Percentiles rank a stretch among this genome's conserved stretches.
Conservation (phyloP, 1,140 invertebrate species). For the Nephotettix cincticeps region DNA sequence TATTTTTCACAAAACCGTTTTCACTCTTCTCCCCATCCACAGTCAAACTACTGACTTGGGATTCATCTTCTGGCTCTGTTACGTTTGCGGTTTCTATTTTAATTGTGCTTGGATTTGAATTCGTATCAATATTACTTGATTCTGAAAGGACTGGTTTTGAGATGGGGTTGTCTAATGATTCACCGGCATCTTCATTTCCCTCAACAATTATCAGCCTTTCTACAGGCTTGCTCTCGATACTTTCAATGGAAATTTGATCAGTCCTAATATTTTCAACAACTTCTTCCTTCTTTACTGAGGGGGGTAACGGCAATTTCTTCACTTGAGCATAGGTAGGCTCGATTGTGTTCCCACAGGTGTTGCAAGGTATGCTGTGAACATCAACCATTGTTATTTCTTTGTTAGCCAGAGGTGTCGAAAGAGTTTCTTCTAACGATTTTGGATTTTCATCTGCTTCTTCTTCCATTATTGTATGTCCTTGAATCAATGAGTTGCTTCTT, state of each 20-base stretch:
- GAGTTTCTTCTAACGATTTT: not conserved
- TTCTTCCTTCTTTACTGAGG: not conserved
- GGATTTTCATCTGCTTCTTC: slow-evolving; percentile 10
- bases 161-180: not conserved
- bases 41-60: no score
- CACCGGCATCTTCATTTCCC: not conserved
- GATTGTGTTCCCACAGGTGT: not conserved
- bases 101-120: no score
- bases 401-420: not conserved
- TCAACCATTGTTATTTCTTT: slow-evolving; percentile 24
- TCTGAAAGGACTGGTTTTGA: not conserved
- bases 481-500: slow-evolving; percentile 21
- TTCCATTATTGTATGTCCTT: slow-evolving; percentile 24
- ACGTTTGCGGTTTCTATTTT: no score
- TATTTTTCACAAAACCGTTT: slow-evolving; percentile 11
- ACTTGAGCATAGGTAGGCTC: not conserved
- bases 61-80: no score
- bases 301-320: not conserved
- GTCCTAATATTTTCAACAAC: no score
- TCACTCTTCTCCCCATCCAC: not conserved
- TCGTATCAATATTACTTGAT: no score
- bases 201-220: not conserved
- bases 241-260: no score
- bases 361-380: slow-evolving; percentile 4
- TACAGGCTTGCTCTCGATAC: not conserved